phyloP scores from a whole-genome alignment of 2,113 vertebrate genomes.

The Vicugna pacos region DNA sequence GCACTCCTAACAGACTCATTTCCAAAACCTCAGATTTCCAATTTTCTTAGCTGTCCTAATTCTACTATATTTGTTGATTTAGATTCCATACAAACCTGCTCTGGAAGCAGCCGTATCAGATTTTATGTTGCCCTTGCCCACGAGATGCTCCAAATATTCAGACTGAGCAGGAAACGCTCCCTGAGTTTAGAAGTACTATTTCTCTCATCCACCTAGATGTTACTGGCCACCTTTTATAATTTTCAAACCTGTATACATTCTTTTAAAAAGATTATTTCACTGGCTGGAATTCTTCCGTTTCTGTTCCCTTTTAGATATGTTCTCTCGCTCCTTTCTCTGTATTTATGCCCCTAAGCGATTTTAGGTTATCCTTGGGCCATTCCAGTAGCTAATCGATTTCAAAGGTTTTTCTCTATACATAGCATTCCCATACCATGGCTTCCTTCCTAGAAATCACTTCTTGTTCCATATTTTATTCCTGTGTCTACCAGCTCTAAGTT shows the following conservation, averaged over 20 bases:
- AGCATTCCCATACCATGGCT: background rate
- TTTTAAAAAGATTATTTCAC: background rate
- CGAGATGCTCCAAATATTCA: background rate
- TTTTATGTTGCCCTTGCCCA: background rate
- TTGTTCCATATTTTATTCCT: background rate
- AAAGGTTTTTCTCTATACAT: background rate
- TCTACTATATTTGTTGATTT: constrained; percentile 19
- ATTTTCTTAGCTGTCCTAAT: constrained; percentile 3
- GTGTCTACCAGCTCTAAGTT: background rate
- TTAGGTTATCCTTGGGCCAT: background rate
- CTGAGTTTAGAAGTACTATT: background rate
- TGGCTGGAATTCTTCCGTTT: background rate
- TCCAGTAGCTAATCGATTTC: background rate
- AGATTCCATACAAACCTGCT: background rate
- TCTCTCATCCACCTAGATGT: background rate
- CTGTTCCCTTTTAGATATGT: background rate
- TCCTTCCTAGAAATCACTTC: background rate
- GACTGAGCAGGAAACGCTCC: background rate
- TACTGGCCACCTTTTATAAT: background rate
- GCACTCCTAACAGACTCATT: background rate
- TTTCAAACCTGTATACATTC: background rate
- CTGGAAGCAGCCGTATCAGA: background rate
- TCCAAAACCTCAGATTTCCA: constrained; percentile 20
- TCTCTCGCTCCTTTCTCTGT: background rate
- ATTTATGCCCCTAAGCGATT: background rate